phyloP scores from a whole-genome alignment of 1,140 invertebrate species.

The Ridgeia piscesae region DNA sequence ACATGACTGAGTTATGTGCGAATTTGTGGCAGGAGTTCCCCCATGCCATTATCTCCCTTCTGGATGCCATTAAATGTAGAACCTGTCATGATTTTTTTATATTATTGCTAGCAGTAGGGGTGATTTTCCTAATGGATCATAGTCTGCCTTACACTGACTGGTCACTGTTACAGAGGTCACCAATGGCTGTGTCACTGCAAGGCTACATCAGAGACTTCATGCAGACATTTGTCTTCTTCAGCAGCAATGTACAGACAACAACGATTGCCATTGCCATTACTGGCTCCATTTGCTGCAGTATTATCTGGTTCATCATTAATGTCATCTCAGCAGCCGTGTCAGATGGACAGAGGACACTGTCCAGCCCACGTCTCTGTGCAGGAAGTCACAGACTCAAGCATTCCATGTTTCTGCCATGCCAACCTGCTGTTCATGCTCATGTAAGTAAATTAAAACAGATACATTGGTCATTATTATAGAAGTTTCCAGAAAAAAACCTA shows the following conservation, averaged over 20 bases:
- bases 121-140: no score
- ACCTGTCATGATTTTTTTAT: no score
- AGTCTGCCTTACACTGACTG: no score
- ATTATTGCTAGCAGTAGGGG: no score
- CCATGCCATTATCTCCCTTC: no score
- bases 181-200: neutral
- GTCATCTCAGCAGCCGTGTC: neutral
- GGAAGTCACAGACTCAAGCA: neutral
- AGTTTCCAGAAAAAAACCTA: no score
- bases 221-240: slow-evolving; percentile 36
- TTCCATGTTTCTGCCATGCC: neutral
- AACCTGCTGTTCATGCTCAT: neutral
- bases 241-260: slow-evolving; percentile 43
- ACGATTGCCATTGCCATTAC: slow-evolving; percentile 44
- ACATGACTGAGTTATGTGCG: no score
- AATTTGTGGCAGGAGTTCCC: no score
- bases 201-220: neutral
- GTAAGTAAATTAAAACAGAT: neutral
- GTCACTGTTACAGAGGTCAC: no score
- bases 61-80: no score
- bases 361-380: neutral
- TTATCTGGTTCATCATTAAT: slow-evolving; percentile 35
- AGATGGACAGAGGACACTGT: neutral
- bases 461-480: neutral
- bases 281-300: slow-evolving; percentile 43